A percentile compares a stretch with the other conserved stretches of the same genome.
Conservation (phyloP, 37 sponge, comb jelly and placozoan genomes). For the Aplysina aerophoba region DNA sequence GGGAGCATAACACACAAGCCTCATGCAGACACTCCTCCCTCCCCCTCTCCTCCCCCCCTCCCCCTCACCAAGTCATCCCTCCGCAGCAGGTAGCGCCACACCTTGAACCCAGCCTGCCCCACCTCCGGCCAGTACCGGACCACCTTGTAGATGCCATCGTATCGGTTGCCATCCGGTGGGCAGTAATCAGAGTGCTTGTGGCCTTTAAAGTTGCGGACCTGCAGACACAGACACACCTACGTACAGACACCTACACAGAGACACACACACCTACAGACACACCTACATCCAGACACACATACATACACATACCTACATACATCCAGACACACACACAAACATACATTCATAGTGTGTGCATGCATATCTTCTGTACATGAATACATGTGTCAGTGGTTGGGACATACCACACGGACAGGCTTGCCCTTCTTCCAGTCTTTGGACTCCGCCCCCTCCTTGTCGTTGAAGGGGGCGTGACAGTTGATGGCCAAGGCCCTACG, state of each 20-base stretch:
- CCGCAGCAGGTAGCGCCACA: slow-evolving; percentile 86
- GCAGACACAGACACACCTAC: neutral
- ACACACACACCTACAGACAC: slow-evolving; percentile 7
- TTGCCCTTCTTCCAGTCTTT: slow-evolving; percentile 85
- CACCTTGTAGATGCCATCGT: slow-evolving; percentile 94
- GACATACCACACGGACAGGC: slow-evolving; percentile 84
- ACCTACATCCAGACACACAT: neutral
- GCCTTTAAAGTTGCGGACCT: slow-evolving; percentile 85
- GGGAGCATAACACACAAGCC: neutral
- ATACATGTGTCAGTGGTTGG: no score
- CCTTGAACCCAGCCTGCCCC: slow-evolving; percentile 73
- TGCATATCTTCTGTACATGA: no score
- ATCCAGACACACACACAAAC: no score
- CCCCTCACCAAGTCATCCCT: slow-evolving; percentile 77
- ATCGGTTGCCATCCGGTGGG: slow-evolving; percentile 90
- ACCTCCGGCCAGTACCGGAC: slow-evolving; percentile 95
- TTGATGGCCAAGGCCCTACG: slow-evolving; percentile 82
- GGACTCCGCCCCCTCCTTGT: slow-evolving; percentile 79
- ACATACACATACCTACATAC: no score
- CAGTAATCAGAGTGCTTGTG: slow-evolving; percentile 84
- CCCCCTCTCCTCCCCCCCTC: neutral
- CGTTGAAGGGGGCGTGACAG: slow-evolving; percentile 78
- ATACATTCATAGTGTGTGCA: no score
- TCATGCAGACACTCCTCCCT: neutral
- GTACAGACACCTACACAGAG: neutral